Base-by-base conservation (phyloP, 2,113 vertebrate genomes). In the Antennarius striatus region DNA sequence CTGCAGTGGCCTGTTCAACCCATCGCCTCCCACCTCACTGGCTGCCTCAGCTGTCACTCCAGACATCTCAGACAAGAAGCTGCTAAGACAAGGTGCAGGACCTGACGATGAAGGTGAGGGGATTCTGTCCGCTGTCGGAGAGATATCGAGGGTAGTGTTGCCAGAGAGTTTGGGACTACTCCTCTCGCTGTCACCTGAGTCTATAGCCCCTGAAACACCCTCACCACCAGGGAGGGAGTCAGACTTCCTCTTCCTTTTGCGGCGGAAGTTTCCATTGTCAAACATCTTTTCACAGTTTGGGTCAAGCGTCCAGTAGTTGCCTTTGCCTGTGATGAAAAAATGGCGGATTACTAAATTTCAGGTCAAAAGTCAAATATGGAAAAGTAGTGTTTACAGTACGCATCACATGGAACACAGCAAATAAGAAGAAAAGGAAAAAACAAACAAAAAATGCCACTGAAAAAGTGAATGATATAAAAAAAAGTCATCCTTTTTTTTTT, bases 271-370 rank as follows among this genome's bases (percentile, higher is more conserved):
- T 69, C 98, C 98, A 0, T 99, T 99, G 92, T 99, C 98, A 39
- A 99, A 99, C 98, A 99, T 99, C 89, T 99, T 99, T 72, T 99
- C 98, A 72, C 98, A 99, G 92, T 99, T 99, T 0, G 98, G 98
- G 83, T 99, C 98, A 61, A 99, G 91, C 11, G 97, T 99, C 98
- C 98, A 99, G 89, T 99, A 99, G 90, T 99, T 99, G 28, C 98
- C 98, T 80, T 99, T 99, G 60, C 98, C 98, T 93, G 58, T 79
- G 70, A 72, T 5, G 62, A 28, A 6, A 75, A 36, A 58, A 48
- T 28, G 14, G 0, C 32, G 3, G 72, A 4, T 58, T 61, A 5
- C 9, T 36, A 6, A 64, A 22, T 59, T 22, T 61, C 2, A 56
- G 28, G 45, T 63, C 36, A 46, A 10, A 51, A 39, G 42, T 10